Base-by-base conservation (phyloP, 1,140 invertebrate genomes). In the Atta colombica region DNA sequence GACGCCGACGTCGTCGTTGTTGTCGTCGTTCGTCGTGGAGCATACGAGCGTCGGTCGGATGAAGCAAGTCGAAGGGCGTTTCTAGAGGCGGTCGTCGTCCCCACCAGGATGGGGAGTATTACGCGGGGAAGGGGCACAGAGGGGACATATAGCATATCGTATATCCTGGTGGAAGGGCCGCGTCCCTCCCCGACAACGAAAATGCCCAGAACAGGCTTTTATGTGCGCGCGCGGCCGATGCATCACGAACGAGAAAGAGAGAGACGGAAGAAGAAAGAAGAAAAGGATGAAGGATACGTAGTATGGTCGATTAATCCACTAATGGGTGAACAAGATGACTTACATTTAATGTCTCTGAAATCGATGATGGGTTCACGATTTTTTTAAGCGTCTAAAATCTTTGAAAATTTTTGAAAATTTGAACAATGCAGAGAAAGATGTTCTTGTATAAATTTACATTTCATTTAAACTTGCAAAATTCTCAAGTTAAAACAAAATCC, bases 81-180 rank as follows among this genome's bases (percentile, higher is more conserved):
- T 94, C 95, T 94, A 93, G 94, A 95, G 95, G 95, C 95, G 95
- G 95, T 95, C 94, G 94, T 92, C 91, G 88, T 91, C 92, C 93
- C 94, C 94, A 90, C 93, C 90, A 77, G 80, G 53, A 87, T 51
- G 69, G 45, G 91, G 89, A 88, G 89, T 88, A 91, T 86, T 89
- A 89, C 86, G 90, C 72, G 72, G 66, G 85, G 28, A 58, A 88
- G 90, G 85, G 90, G 86, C 92, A 85, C 85, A 60, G 89, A 86
- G 87, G 58, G 61, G 63, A 72, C 65, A 88, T 84, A 74, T 60
- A 90, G 68, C 53, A 68, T 61, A 77, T 61, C 65, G 86, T 68
- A 77, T 84, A 74, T 90, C 87, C 71, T 88, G 81, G 82, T 87
- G 89, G 81, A 90, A 91, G 89, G 89, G 89, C 89, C 60, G 58